These are phyloP conservation scores for Chloebia gouldiae DNA, from an alignment of 2,113 vertebrate genomes.

Conservation along the genomic window DNA sequence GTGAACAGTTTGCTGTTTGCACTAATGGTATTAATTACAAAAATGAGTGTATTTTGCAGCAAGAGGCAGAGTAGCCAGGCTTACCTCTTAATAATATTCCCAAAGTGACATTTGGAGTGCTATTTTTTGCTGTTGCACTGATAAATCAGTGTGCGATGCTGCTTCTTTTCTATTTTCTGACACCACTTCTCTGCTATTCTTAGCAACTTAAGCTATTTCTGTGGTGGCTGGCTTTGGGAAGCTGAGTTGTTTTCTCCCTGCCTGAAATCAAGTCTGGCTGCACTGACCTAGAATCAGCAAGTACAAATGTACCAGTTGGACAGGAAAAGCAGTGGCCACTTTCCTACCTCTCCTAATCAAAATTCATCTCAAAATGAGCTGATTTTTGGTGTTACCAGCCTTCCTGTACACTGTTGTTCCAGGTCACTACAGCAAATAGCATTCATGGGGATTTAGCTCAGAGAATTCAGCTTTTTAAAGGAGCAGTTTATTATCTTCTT, in stretches of 20 bases:
- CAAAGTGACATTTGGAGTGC: conserved; percentile 45
- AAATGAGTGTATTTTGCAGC: not conserved
- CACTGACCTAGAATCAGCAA: conserved; percentile 16
- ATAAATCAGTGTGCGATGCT: conserved; percentile 20
- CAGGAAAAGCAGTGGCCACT: not conserved
- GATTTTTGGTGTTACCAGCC: not conserved
- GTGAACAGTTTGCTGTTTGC: not conserved
- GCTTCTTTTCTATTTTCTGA: conserved; percentile 57
- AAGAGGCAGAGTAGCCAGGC: not conserved
- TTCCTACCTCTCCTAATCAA: not conserved
- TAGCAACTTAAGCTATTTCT: conserved; percentile 42
- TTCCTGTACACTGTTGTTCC: not conserved
- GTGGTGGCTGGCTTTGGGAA: conserved; percentile 11
- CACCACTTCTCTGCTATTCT: conserved; percentile 43
- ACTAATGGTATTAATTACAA: not conserved
- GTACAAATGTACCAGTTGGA: not conserved
- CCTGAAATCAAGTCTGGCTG: conserved; percentile 12
- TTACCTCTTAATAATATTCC: conserved; percentile 41
- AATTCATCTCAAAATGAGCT: not conserved
- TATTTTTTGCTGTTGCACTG: conserved; percentile 37
- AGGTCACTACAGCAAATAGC: not conserved
- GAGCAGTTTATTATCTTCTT: not conserved
- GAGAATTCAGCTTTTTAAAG: not conserved
- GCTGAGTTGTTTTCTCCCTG: conserved; percentile 10
- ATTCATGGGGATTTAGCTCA: not conserved